A percentile compares a stretch with the other conserved stretches of the same genome.
Conservation (phyloP, 1,140 invertebrate species). For the Agrypnia vestita region DNA sequence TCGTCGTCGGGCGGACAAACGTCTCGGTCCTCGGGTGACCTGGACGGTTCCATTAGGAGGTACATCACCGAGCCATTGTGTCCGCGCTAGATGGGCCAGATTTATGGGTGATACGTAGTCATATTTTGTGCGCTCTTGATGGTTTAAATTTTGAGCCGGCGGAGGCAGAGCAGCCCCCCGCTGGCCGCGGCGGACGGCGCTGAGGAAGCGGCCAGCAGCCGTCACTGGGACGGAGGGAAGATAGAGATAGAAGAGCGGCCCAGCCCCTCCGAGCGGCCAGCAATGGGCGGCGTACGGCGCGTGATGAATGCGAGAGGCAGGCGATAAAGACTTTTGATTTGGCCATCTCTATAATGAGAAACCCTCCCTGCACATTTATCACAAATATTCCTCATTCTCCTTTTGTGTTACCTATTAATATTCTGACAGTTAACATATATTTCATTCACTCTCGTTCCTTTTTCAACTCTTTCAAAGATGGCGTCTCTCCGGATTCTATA, state of each 20-base stretch:
- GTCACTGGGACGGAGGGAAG: conserved; percentile 32
- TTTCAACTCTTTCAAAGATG: conserved; percentile 58
- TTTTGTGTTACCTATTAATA: conserved; percentile 62
- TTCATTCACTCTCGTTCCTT: conserved; percentile 59
- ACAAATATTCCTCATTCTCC: conserved; percentile 58
- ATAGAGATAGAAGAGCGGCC: conserved; percentile 11
- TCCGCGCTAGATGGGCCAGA: conserved; percentile 43
- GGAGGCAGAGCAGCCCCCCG: conserved; percentile 43
- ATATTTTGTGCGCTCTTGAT: conserved; percentile 50
- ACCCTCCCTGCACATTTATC: conserved; percentile 61
- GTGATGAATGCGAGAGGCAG: conserved; percentile 59
- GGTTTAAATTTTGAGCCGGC: conserved; percentile 36
- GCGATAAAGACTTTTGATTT: conserved; percentile 62
- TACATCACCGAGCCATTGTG: conserved; percentile 38
- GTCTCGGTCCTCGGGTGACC: neutral
- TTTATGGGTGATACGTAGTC: conserved; percentile 40
- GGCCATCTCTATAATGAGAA: conserved; percentile 62
- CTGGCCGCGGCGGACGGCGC: conserved; percentile 31
- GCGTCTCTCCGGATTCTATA: conserved; percentile 59
- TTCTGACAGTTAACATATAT: conserved; percentile 61
- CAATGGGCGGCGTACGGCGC: conserved; percentile 57
- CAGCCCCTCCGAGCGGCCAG: neutral
- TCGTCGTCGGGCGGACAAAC: conserved; percentile 1
- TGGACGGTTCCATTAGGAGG: conserved; percentile 25
- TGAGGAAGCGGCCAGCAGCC: conserved; percentile 5